These are phyloP conservation scores for Leptinotarsa texana DNA, from an alignment of 1,140 invertebrate genomes.

Conservation along the genomic window DNA sequence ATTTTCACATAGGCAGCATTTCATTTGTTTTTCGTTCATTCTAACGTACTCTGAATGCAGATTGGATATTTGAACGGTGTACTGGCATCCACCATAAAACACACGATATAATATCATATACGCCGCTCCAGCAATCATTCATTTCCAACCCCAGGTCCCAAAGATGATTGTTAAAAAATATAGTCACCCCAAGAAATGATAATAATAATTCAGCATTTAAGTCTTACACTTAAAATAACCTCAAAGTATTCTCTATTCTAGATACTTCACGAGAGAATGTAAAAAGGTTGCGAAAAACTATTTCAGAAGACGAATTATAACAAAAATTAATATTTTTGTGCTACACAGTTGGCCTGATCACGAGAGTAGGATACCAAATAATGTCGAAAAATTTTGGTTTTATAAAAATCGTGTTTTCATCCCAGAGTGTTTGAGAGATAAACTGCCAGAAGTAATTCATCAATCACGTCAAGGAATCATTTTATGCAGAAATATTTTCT, in stretches of 20 bases:
- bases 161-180: too few species aligned
- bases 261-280: neutral
- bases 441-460: neutral
- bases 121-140: too few species aligned
- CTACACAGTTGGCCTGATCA: neutral
- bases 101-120: neutral
- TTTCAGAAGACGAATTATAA: neutral
- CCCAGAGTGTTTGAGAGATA: neutral
- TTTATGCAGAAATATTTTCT: neutral
- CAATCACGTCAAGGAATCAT: neutral
- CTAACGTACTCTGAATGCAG: slow-evolving; percentile 2
- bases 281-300: neutral
- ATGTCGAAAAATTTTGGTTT: slow-evolving; percentile 4
- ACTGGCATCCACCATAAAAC: neutral
- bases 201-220: neutral
- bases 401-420: neutral
- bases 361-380: neutral
- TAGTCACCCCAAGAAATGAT: too few species aligned
- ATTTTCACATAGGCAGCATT: slow-evolving; percentile 7
- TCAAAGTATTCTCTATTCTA: neutral
- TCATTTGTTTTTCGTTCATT: slow-evolving; percentile 12
- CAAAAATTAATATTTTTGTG: neutral
- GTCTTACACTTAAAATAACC: neutral
- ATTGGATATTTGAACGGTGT: neutral
- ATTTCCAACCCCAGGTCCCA: too few species aligned